A percentile compares a stretch with the other conserved stretches of the same genome.
Evolutionary conservation across 2,888 invertebrate species (phyloP).

Genomic region (Rhagium mordax): DNA sequence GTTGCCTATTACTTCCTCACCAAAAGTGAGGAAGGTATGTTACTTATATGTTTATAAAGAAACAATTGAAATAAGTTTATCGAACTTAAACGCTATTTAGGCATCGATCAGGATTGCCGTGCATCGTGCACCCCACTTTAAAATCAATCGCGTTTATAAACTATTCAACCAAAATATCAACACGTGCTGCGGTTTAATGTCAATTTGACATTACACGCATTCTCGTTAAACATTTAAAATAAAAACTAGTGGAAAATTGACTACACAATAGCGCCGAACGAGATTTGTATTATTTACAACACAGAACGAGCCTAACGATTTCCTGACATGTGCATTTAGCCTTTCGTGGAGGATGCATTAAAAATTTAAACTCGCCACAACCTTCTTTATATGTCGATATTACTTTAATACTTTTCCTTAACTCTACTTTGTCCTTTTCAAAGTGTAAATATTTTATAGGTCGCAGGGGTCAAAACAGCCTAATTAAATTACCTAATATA

Average conservation of each 20-base stretch:
- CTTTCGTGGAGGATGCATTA: slow-evolving; percentile 48
- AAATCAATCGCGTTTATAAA: slow-evolving; percentile 59
- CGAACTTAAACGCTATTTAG: slow-evolving; percentile 31
- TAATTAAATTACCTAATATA: neutral
- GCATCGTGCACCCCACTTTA: slow-evolving; percentile 40
- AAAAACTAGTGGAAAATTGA: slow-evolving; percentile 58
- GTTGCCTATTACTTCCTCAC: too few species aligned
- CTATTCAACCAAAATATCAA: slow-evolving; percentile 63
- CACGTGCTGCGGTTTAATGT: slow-evolving; percentile 63
- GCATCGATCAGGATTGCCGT: slow-evolving; percentile 37
- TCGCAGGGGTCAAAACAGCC: neutral
- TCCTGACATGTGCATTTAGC: slow-evolving; percentile 58
- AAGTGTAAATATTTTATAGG: slow-evolving; percentile 2
- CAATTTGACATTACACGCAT: slow-evolving; percentile 64
- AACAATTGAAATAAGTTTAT: slow-evolving; percentile 47
- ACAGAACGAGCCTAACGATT: slow-evolving; percentile 50
- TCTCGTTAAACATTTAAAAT: slow-evolving; percentile 59
- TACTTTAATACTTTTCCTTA: slow-evolving; percentile 43
- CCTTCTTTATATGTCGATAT: slow-evolving; percentile 47
- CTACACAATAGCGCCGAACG: slow-evolving; percentile 52
- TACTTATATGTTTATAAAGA: slow-evolving; percentile 48
- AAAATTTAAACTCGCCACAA: slow-evolving; percentile 48
- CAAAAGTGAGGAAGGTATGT: too few species aligned
- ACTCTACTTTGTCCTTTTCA: slow-evolving; percentile 38
- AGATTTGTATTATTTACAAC: slow-evolving; percentile 52